Evolutionary conservation across 2,888 invertebrate species (phyloP).

Genomic region (Hyposoter didymator): DNA sequence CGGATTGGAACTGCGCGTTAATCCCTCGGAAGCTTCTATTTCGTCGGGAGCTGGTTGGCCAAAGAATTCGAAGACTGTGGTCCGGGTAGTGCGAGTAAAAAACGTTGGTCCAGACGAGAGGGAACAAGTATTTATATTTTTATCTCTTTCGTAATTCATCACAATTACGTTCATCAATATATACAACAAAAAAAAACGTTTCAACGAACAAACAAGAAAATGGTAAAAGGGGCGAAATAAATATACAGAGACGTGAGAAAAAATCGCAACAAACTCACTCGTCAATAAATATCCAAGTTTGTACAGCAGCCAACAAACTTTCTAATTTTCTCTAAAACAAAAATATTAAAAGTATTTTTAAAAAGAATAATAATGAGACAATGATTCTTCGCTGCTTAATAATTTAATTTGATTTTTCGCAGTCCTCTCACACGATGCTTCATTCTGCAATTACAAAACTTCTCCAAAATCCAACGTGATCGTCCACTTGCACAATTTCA

Average conservation of each 20-base stretch:
- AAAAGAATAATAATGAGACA: not conserved
- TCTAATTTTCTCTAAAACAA: not conserved
- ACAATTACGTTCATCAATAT: conserved; percentile 60
- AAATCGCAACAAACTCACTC: conserved; percentile 43
- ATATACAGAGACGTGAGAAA: conserved; percentile 48
- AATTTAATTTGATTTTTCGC: not conserved
- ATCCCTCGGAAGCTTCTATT: not conserved
- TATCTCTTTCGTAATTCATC: conserved; percentile 43
- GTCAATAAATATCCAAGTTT: conserved; percentile 59
- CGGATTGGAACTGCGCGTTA: not conserved
- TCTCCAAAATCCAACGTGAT: conserved; percentile 19
- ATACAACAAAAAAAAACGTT: conserved; percentile 40
- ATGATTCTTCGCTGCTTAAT: not conserved
- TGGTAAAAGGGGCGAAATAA: conserved; percentile 27
- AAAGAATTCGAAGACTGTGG: conserved; percentile 6
- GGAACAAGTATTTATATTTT: conserved; percentile 1
- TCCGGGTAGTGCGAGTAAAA: conserved; percentile 1
- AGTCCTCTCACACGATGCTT: conserved; percentile 2
- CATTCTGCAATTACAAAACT: not conserved
- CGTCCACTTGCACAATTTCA: conserved; percentile 29
- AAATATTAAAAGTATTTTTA: not conserved
- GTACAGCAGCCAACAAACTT: not conserved
- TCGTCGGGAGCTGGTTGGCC: not conserved
- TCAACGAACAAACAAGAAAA: conserved; percentile 38
- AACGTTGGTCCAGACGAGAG: conserved; percentile 2